Base-by-base conservation (phyloP, 1,140 invertebrate species). In the Scaptomyza montana region DNA sequence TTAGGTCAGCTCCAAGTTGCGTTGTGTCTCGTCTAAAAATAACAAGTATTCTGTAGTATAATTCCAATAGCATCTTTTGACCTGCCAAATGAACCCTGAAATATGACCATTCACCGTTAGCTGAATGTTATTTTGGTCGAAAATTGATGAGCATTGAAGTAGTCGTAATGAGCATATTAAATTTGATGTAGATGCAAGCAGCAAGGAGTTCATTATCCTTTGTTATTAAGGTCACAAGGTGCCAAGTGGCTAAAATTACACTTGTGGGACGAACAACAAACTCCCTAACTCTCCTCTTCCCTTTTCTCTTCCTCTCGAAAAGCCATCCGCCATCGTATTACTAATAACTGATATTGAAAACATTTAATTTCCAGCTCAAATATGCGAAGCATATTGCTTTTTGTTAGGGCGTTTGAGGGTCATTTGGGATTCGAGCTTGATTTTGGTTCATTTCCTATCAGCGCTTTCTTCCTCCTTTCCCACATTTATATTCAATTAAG, bases 321-420 rank as follows among this genome's bases (percentile, higher is more conserved):
- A 33, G 5, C 30, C 30, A 13, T 9, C 36, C 50, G 41, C 49
- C 13, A 16, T 8, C 30, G 5, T 46, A 33, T 3, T 51, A 59
- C 64, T 74, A 87, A 82, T 86, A 87, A 86, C 87, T 86, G 82
- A 87, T 87, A 86, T 78, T 82, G 82, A 86, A 85, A 85, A 80
- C 73, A 85, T 80, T 72, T 43, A 46, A 71, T 25, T 53, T 57
- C 60, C 57, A 62, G 43, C 59, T 41, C 9, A 62, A 72, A 76
- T 61, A 59, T 69, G 39, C 66, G 59, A 41, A 59, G 67, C 16
- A 39, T 61, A 49, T 51, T 39, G 10, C 45, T 19, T 47, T 19
- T 36, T 36, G 33, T 36, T 47, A 50, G 69, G 62, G 41, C 30
- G 41, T 65, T 53, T 59, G 54, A 21, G 62, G 69, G 69, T 73